A percentile compares a stretch with the other conserved stretches of the same genome.
Conservation (phyloP, 1,140 invertebrate species). For the Holotrichia oblita region DNA sequence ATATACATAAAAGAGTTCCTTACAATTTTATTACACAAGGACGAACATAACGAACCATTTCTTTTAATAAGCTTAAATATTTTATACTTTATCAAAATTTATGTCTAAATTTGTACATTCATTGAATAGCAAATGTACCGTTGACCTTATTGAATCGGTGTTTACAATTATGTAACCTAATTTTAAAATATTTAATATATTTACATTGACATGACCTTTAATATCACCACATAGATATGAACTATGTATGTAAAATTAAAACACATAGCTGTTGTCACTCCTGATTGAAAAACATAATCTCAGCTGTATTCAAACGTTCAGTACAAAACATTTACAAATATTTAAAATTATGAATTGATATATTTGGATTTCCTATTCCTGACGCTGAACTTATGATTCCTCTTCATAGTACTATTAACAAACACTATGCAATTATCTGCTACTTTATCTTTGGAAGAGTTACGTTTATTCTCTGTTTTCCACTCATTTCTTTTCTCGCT, state of each 20-base stretch:
- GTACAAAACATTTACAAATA: background rate
- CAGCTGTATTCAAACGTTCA: background rate
- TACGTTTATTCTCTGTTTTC: constrained; percentile 15
- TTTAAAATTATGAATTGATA: background rate
- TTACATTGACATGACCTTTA: constrained; percentile 3
- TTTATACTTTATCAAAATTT: too few relatives aligned
- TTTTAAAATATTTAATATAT: constrained; percentile 1
- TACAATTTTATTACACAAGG: too few relatives aligned
- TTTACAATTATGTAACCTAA: constrained; percentile 2
- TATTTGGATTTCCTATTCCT: constrained; percentile 1
- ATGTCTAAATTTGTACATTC: constrained; percentile 3
- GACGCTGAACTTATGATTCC: constrained; percentile 27
- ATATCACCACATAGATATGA: background rate
- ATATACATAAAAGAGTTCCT: background rate
- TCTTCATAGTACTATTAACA: constrained; percentile 47
- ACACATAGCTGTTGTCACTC: background rate
- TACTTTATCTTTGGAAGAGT: background rate
- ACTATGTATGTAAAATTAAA: background rate
- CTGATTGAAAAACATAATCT: background rate
- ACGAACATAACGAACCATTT: too few relatives aligned
- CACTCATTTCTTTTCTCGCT: constrained; percentile 67
- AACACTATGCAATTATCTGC: constrained; percentile 45
- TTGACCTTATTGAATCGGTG: background rate
- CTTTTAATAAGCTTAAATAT: too few relatives aligned
- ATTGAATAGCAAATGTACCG: constrained; percentile 7